Evolutionary conservation across 30 jellyfish, hydroid and myxozoan genomes (phyloP), one percentile per base, ranked within the genome.

Genomic region (Catostylus mosaicus): DNA sequence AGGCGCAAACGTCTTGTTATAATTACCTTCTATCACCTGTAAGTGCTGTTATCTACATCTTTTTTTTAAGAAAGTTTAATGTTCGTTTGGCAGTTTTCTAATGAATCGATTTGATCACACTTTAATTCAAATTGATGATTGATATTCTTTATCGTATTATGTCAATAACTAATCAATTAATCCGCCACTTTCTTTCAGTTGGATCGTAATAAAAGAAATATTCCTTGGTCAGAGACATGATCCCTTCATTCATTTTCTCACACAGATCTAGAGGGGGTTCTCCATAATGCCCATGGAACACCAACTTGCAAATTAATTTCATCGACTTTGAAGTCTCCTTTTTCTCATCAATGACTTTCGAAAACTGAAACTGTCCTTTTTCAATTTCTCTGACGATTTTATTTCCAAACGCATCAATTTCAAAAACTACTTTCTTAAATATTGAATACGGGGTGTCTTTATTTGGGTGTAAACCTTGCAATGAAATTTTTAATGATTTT

Each of bases 281-380:
- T 8, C 83, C 88, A 77, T 85, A 91, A 78, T 85, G 96, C 26
- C 98, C 94, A 14, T 82, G 95, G 73, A 84, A 91, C 26, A 47
- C 29, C 88, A 91, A 30, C 31, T 78, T 82, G 40, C 66, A 37
- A 0, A 60, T 33, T 23, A 90, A 43, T n/a, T 84, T 80, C 8
- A 73, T 26, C 24, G 30, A 29, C 31, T 36, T 22, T 3, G 45
- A 10, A 29, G 24, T 31, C 9, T 54, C 56, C 60, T 9, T 40
- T 29, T 32, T 47, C 1, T 57, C 36, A 7, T 52, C 30, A 3
- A 54, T 37, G 2, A 52, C 76, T 30, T 60, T 40, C 1, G 52
- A n/a, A 22, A 61, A 9, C 6, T 63, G 27, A 33, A 84, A 91
- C 27, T 96, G 98, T 45, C 79, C 95, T 50, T 80, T 89, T 5